Conservation (phyloP, 2,113 vertebrate genomes). For the Actenoides hombroni region DNA sequence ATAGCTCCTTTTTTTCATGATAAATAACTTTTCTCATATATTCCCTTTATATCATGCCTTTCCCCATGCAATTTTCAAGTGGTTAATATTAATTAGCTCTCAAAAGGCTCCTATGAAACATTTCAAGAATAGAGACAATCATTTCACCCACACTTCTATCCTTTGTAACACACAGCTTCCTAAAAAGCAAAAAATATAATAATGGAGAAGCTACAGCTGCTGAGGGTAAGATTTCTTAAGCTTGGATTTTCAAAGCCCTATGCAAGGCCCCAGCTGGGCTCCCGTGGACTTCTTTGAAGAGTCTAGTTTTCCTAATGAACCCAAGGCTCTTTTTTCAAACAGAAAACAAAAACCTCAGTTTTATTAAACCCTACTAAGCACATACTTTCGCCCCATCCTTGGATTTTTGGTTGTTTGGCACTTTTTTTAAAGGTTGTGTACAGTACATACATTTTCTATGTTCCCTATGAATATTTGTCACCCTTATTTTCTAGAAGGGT, state of each 20-base stretch:
- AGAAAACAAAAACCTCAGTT: neutral
- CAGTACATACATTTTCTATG: neutral
- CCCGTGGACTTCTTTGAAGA: conserved; percentile 1
- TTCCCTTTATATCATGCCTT: neutral
- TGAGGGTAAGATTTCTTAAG: conserved; percentile 10
- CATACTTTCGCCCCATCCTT: neutral
- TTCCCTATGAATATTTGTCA: neutral
- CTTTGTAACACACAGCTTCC: conserved; percentile 5
- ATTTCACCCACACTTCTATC: neutral
- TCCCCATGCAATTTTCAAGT: neutral
- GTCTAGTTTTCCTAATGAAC: conserved; percentile 7
- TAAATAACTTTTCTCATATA: neutral
- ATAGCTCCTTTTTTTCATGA: neutral
- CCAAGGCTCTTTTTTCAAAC: neutral
- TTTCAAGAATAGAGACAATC: neutral
- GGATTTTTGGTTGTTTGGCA: neutral
- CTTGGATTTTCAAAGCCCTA: neutral
- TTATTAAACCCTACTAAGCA: neutral
- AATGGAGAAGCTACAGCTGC: neutral
- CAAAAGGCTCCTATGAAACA: neutral
- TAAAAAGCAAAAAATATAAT: conserved; percentile 2
- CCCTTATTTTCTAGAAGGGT: neutral
- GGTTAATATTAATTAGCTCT: conserved; percentile 38
- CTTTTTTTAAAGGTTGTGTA: neutral
- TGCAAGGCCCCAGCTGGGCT: conserved; percentile 5